Conservation (phyloP, 2,113 vertebrate species). For the Apistogramma diplotaenia region DNA sequence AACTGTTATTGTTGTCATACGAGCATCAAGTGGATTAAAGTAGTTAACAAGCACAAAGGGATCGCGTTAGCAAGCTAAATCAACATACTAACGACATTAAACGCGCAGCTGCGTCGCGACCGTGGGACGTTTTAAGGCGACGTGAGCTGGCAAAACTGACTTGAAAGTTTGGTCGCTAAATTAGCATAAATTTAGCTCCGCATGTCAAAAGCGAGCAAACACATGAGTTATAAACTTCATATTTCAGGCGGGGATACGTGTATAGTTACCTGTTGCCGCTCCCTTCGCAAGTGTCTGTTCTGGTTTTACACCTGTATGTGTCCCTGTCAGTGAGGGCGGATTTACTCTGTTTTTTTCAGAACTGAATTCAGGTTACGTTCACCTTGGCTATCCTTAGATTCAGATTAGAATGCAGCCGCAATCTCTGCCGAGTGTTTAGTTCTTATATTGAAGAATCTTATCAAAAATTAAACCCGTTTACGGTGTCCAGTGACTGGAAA, state of each 20-base stretch:
- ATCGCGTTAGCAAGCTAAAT: not conserved
- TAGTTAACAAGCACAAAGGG: not conserved
- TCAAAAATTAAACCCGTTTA: not conserved
- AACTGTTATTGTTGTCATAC: not conserved
- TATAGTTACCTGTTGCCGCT: not conserved
- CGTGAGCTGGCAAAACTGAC: not conserved
- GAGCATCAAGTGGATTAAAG: not conserved
- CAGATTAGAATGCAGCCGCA: not conserved
- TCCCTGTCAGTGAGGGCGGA: not conserved
- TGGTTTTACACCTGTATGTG: not conserved
- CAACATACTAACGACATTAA: not conserved
- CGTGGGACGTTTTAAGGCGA: not conserved
- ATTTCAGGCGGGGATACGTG: not conserved
- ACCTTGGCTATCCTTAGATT: conserved; percentile 39
- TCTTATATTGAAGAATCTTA: not conserved
- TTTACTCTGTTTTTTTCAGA: not conserved
- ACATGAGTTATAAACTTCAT: not conserved
- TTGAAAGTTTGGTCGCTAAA: not conserved
- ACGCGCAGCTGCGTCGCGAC: not conserved
- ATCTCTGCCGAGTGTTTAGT: not conserved
- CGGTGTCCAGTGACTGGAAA: not conserved
- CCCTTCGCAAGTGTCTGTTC: not conserved
- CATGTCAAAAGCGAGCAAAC: not conserved
- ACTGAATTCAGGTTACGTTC: conserved; percentile 12
- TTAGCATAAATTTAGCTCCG: not conserved